Evolutionary conservation across 2,113 vertebrate species (phyloP).

Genomic region (Semicossyphus pulcher): DNA sequence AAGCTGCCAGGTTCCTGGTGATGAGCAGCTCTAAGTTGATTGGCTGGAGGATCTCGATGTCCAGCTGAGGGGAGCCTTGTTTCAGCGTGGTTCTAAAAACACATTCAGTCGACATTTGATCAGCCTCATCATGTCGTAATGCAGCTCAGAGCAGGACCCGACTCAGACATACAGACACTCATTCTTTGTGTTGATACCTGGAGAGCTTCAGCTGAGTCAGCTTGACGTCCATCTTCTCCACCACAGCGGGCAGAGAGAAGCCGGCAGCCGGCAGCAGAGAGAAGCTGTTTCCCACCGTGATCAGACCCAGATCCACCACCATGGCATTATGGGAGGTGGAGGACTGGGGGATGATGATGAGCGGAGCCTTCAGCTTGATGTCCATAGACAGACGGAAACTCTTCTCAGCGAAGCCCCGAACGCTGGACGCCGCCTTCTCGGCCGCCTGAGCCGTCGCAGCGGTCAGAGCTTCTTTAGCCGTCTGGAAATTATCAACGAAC

Average conservation of each 20-base stretch:
- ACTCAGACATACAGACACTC: neutral
- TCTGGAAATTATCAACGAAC: constrained; percentile 94
- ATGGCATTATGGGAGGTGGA: constrained; percentile 88
- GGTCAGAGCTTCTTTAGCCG: constrained; percentile 90
- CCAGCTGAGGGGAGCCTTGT: constrained; percentile 68
- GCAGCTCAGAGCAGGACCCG: neutral
- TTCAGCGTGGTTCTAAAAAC: constrained; percentile 82
- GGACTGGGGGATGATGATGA: constrained; percentile 93
- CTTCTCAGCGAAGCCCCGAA: constrained; percentile 92
- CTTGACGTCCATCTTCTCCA: constrained; percentile 91
- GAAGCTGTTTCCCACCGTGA: constrained; percentile 91
- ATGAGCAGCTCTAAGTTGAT: constrained; percentile 90
- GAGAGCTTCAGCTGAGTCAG: constrained; percentile 92
- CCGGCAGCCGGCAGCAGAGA: constrained; percentile 81
- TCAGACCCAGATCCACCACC: constrained; percentile 93
- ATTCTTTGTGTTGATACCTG: constrained; percentile 80
- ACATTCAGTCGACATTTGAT: no score
- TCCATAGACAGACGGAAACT: constrained; percentile 91
- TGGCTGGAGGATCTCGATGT: constrained; percentile 91
- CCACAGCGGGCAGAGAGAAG: constrained; percentile 84
- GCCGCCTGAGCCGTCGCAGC: constrained; percentile 93
- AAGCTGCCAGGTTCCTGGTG: constrained; percentile 90
- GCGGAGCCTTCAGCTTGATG: constrained; percentile 92
- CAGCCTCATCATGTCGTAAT: neutral
- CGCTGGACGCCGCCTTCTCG: constrained; percentile 92